phyloP scores from a whole-genome alignment of 2,797 vertebrate species.

The Bovichtus variegatus region DNA sequence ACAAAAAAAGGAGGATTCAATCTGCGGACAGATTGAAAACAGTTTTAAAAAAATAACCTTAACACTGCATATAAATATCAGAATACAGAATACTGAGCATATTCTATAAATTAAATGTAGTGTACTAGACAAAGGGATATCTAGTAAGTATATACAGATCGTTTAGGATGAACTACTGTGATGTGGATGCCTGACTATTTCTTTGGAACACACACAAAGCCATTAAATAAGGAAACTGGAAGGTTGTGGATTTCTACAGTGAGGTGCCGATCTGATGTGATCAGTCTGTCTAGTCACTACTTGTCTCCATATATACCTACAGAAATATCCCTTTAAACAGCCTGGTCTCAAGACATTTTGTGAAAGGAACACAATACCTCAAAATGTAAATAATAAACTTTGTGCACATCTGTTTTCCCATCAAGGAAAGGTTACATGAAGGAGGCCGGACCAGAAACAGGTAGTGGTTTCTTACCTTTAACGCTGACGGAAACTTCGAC shows the following conservation, averaged over 20 bases:
- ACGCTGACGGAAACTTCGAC: conserved; percentile 11
- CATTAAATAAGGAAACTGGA: conserved; percentile 60
- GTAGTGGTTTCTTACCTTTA: conserved; percentile 2
- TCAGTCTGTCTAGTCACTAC: conserved; percentile 42
- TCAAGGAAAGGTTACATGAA: conserved; percentile 28
- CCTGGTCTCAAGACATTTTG: conserved; percentile 50
- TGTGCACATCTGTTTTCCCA: conserved; percentile 38
- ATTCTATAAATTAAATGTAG: conserved; percentile 83
- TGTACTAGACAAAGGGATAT: conserved; percentile 76
- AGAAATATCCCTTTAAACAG: conserved; percentile 75
- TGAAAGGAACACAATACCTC: conserved; percentile 44
- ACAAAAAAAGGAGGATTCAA: conserved; percentile 49
- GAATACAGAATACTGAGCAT: conserved; percentile 92
- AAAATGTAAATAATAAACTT: conserved; percentile 52
- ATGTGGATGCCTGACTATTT: conserved; percentile 60
- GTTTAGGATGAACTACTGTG: conserved; percentile 56
- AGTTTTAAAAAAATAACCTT: conserved; percentile 78
- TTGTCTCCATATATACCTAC: conserved; percentile 64
- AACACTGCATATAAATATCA: conserved; percentile 92
- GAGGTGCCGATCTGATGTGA: conserved; percentile 45
- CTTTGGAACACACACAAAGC: conserved; percentile 75
- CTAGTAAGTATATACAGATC: conserved; percentile 71
- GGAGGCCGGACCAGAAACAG: conserved; percentile 14
- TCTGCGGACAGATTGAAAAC: conserved; percentile 52
- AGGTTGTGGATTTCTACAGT: conserved; percentile 49